These are phyloP conservation scores for Catotricha subobsoleta DNA, from an alignment of 2,888 invertebrate species.

Conservation along the genomic window DNA sequence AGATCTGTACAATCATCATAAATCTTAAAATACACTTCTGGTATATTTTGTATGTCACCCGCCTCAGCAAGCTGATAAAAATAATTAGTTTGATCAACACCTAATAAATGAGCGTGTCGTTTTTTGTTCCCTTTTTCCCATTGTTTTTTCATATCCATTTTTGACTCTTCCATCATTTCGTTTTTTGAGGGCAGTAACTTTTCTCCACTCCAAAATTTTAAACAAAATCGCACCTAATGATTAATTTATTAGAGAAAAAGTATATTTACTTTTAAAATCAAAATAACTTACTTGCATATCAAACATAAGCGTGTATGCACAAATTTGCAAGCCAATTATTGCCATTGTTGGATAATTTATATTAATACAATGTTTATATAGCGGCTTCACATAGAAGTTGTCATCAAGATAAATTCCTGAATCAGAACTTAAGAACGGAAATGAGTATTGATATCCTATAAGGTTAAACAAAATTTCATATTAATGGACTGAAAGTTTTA, in stretches of 20 bases:
- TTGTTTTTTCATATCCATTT: conserved; percentile 38
- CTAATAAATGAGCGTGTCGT: conserved; percentile 70
- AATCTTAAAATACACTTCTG: conserved; percentile 49
- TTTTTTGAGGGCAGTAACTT: conserved; percentile 40
- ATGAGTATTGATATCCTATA: conserved; percentile 54
- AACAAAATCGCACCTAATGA: conserved; percentile 42
- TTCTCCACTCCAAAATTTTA: conserved; percentile 43
- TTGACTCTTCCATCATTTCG: conserved; percentile 44
- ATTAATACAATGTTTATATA: conserved; percentile 76
- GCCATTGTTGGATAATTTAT: conserved; percentile 62
- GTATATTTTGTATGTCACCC: conserved; percentile 42
- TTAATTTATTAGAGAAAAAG: conserved; percentile 2
- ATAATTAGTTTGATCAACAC: conserved; percentile 50
- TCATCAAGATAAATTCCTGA: conserved; percentile 55
- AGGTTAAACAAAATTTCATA: too few relatives aligned
- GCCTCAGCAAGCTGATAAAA: conserved; percentile 47
- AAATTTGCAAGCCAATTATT: conserved; percentile 68
- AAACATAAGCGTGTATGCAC: conserved; percentile 72
- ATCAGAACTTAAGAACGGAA: conserved; percentile 51
- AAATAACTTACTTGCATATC: conserved; percentile 49
- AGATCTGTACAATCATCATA: conserved; percentile 49
- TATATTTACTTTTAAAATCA: neutral
- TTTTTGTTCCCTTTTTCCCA: conserved; percentile 44
- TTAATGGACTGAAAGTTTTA: too few relatives aligned
- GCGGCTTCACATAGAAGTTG: conserved; percentile 56